A percentile compares a stretch with the other conserved stretches of the same genome.
phyloP scores from a whole-genome alignment of 1,140 invertebrate genomes.

The Pachypsylla venusta region DNA sequence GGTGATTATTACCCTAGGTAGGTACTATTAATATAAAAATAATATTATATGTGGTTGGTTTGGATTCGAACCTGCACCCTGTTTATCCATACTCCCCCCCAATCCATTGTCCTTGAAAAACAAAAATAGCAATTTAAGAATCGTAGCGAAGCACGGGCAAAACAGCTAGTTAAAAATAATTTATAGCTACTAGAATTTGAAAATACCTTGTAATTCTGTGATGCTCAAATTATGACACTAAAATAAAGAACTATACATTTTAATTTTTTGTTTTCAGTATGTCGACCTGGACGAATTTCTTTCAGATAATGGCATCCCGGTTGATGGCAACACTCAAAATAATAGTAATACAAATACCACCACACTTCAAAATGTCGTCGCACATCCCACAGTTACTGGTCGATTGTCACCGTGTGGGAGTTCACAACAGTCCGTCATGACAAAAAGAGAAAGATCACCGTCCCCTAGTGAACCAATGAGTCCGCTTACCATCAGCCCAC shows the following conservation, averaged over 20 bases:
- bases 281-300: constrained; percentile 93
- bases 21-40: no score
- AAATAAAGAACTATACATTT: constrained; percentile 11
- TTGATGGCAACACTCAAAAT: constrained; percentile 40
- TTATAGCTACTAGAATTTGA: no score
- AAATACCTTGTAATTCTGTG: no score
- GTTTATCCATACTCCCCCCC: no score
- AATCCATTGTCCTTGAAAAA: no score
- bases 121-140: no score
- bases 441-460: constrained; percentile 61
- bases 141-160: no score
- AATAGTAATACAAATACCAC: constrained; percentile 20
- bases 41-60: no score
- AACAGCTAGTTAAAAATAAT: no score
- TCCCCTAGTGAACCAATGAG: constrained; percentile 64
- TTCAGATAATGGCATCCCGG: constrained; percentile 78
- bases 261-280: constrained; percentile 49
- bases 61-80: no score
- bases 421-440: constrained; percentile 15
- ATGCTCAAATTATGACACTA: no score
- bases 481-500: constrained; percentile 67
- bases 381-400: neutral
- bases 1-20: neutral
- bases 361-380: constrained; percentile 14
- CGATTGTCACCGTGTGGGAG: neutral